Evolutionary conservation across 2,797 vertebrate species (phyloP), one percentile per base, ranked within the genome.

Genomic region (Tenualosa thibaudeaui): DNA sequence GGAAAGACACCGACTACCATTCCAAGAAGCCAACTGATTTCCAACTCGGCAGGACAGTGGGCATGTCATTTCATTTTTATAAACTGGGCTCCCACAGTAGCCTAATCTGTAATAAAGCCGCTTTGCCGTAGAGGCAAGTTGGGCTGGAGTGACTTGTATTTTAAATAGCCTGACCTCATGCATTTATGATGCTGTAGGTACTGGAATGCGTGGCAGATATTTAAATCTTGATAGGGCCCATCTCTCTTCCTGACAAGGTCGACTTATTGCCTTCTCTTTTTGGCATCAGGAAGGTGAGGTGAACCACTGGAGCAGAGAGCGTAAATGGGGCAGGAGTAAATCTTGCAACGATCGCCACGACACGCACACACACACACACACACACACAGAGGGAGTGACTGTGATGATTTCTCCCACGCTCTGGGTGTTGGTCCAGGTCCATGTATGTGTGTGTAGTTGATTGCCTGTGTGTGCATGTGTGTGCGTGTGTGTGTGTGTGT

Each of bases 371-470:
- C 65, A 71, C 15, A 71, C 3, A 40, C 65, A 37, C 65, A 37
- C 26, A 71, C 40, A 65, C 31, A 37, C 50, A 15, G 54, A 5
- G 54, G 1, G 54, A 19, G 54, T 56, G 54, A 19, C 2, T 56
- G 87, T 82, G 81, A 5, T 58, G 26, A 26, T 5, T 19, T 49
- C 46, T 49, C 46, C 46, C 46, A 49, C 46, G 46, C 4, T 31
- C 31, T 31, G 31, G 31, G 1, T 31, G 31, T 31, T 49, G 46
- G 56, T 58, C 3, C 9, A 8, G 19, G 56, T 58, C 19, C 9
- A 8, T 91, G 83, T 86, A 24, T 65, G 49, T 65, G 86, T 84
- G 58, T 26, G 78, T 88, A 78, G 40, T 50, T 82, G 53, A 43
- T 56, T 46, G 31, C 58, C 81, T 40, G 22, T 81, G 82, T 56